Evolutionary conservation across 2,888 invertebrate species (phyloP).

Genomic region (Dermolepida albohirtum): DNA sequence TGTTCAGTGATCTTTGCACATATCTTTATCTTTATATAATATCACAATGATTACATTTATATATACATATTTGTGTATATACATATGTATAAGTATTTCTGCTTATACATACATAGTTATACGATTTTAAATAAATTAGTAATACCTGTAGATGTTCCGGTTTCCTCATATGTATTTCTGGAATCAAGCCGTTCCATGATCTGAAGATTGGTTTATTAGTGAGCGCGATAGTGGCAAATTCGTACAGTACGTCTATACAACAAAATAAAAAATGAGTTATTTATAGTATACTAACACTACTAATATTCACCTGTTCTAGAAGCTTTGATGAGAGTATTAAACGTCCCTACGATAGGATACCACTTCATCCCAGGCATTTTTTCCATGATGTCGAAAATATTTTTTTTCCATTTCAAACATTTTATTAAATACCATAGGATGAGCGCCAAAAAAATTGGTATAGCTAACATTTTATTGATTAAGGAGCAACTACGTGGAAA

Average conservation of each 20-base stretch:
- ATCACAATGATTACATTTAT: too few relatives aligned
- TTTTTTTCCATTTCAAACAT: slow-evolving; percentile 37
- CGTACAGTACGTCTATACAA: slow-evolving; percentile 9
- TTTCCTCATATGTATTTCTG: slow-evolving; percentile 52
- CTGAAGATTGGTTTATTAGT: slow-evolving; percentile 49
- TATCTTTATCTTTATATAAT: too few relatives aligned
- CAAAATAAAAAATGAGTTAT: neutral
- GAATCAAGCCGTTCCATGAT: slow-evolving; percentile 51
- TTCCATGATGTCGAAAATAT: slow-evolving; percentile 29
- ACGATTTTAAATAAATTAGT: too few relatives aligned
- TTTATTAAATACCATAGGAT: slow-evolving; percentile 20
- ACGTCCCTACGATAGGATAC: slow-evolving; percentile 37
- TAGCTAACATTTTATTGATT: slow-evolving; percentile 1
- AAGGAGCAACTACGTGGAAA: too few relatives aligned
- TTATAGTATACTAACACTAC: neutral
- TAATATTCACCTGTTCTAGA: slow-evolving; percentile 17
- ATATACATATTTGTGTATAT: too few relatives aligned
- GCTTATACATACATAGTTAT: too few relatives aligned
- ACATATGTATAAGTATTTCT: too few relatives aligned
- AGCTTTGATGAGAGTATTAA: slow-evolving; percentile 3
- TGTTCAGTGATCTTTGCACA: too few relatives aligned
- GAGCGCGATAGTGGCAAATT: slow-evolving; percentile 1
- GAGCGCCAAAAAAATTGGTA: slow-evolving; percentile 21
- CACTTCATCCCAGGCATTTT: slow-evolving; percentile 30
- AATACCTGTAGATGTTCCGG: slow-evolving; percentile 51